phyloP scores from a whole-genome alignment of 2,797 vertebrate genomes.

The Leuciscus waleckii region DNA sequence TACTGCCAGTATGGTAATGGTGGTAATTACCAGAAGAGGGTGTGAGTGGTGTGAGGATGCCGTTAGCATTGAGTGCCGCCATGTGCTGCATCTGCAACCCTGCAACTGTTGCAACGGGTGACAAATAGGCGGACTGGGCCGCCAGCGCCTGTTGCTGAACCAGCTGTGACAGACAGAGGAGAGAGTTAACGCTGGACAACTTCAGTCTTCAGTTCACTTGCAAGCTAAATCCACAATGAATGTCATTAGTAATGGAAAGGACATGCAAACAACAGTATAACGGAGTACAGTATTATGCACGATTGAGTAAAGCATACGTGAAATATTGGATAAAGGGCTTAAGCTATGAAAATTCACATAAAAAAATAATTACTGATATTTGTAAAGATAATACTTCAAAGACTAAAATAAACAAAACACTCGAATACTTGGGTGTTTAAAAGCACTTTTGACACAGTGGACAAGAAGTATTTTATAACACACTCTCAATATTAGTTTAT shows the following conservation, averaged over 20 bases:
- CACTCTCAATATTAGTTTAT: background rate
- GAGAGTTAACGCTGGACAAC: slow-evolving; percentile 2
- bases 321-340: background rate
- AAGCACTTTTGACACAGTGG: background rate
- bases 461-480: background rate
- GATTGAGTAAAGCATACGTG: background rate
- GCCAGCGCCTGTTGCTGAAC: slow-evolving; percentile 95
- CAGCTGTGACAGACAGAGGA: slow-evolving; percentile 76
- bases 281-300: background rate
- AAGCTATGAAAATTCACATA: background rate
- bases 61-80: slow-evolving; percentile 91
- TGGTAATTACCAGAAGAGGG: slow-evolving; percentile 76
- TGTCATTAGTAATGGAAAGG: background rate
- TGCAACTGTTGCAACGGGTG: slow-evolving; percentile 93
- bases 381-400: background rate
- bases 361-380: background rate
- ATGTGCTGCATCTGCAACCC: slow-evolving; percentile 97
- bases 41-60: slow-evolving; percentile 83
- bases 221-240: background rate
- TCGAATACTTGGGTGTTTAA: background rate
- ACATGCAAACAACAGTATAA: background rate
- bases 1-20: background rate
- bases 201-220: background rate
- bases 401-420: background rate
- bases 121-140: slow-evolving; percentile 95